phyloP scores from a whole-genome alignment of 2,888 invertebrate genomes.

The Heliothis peltigera region DNA sequence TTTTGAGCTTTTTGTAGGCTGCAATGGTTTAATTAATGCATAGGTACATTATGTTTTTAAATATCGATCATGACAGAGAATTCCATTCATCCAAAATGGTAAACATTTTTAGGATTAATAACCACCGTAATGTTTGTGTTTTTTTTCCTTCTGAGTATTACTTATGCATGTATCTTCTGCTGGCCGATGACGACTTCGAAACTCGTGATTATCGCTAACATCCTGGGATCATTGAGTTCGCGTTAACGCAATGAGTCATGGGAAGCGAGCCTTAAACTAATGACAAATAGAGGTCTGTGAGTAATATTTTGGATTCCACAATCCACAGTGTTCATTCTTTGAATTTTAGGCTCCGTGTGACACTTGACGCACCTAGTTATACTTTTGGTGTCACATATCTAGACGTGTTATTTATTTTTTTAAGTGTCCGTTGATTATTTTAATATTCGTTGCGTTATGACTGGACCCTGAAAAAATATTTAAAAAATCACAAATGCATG shows the following conservation, averaged over 20 bases:
- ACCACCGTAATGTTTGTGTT: background rate
- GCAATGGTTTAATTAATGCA: no score
- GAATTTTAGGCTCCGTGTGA: background rate
- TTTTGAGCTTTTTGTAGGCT: background rate
- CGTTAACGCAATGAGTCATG: constrained; percentile 67
- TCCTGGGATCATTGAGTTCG: constrained; percentile 64
- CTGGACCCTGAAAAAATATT: no score
- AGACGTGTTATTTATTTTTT: no score
- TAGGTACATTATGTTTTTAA: no score
- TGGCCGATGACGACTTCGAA: constrained; percentile 37
- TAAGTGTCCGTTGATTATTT: no score
- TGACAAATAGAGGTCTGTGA: constrained; percentile 49
- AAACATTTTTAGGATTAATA: background rate
- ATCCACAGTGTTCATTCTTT: background rate
- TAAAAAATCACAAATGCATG: no score
- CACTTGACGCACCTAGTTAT: background rate
- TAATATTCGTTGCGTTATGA: no score
- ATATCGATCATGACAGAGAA: no score
- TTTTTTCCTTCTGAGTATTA: constrained; percentile 24
- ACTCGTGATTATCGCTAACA: constrained; percentile 61
- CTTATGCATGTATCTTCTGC: constrained; percentile 23
- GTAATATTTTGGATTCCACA: constrained; percentile 31
- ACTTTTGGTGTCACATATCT: background rate
- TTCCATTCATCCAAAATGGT: background rate
- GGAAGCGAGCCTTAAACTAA: constrained; percentile 51